These are phyloP conservation scores for Alloplasta piceator DNA, from an alignment of 2,888 invertebrate genomes.

Conservation along the genomic window DNA sequence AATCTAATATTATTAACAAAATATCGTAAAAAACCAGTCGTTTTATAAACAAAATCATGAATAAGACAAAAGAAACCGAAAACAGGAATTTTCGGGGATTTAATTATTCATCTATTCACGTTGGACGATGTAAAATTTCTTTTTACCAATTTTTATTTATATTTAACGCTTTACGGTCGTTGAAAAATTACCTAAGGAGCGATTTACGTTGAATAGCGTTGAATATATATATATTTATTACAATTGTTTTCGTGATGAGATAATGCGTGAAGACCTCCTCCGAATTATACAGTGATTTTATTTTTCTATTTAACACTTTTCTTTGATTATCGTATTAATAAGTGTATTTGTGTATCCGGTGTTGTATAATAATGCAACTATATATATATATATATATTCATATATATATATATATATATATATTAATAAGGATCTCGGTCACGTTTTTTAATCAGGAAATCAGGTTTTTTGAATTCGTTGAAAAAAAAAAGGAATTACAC, in stretches of 20 bases:
- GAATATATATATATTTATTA: conserved; percentile 17
- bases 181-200: not conserved
- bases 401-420: too few species aligned
- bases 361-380: conserved; percentile 19
- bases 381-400: too few species aligned
- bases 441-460: not conserved
- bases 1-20: too few species aligned
- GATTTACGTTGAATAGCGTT: conserved; percentile 14
- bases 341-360: conserved; percentile 20
- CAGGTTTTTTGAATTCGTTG: conserved; percentile 19
- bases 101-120: not conserved
- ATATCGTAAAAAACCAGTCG: not conserved
- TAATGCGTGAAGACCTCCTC: conserved; percentile 55
- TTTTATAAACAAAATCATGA: not conserved
- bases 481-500: conserved; percentile 35
- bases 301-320: conserved; percentile 38
- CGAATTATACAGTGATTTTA: conserved; percentile 52
- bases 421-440: too few species aligned
- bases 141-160: conserved; percentile 13
- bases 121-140: conserved; percentile 1
- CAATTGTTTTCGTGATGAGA: conserved; percentile 33
- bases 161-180: conserved; percentile 10
- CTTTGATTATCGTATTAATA: conserved; percentile 22
- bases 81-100: not conserved
- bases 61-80: not conserved